phyloP scores from a whole-genome alignment of 2,113 vertebrate genomes.

The Hypanus sabinus region DNA sequence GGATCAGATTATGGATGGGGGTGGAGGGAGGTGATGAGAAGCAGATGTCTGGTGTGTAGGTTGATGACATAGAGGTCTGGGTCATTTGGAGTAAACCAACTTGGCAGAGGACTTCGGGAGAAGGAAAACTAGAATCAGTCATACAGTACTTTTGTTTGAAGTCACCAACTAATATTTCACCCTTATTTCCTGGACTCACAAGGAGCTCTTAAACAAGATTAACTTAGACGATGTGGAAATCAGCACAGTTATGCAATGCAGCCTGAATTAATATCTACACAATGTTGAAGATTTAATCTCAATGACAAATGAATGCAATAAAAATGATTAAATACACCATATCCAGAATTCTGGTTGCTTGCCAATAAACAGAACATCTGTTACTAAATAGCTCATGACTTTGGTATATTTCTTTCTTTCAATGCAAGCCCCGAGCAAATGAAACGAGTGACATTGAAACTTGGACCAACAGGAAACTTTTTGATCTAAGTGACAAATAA shows the following conservation, averaged over 20 bases:
- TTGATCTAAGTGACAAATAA: neutral
- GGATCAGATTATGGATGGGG: neutral
- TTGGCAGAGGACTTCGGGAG: neutral
- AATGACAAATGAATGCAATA: constrained; percentile 1
- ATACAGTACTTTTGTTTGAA: neutral
- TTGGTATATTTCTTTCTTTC: neutral
- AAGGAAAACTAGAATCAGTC: neutral
- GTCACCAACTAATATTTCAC: neutral
- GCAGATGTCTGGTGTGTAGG: neutral
- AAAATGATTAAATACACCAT: neutral
- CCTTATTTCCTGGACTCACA: neutral
- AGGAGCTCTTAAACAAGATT: neutral
- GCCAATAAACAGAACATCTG: constrained; percentile 1
- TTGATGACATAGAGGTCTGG: neutral
- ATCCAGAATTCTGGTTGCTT: neutral
- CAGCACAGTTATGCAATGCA: neutral
- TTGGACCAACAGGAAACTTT: neutral
- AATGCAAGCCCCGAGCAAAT: neutral
- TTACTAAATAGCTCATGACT: neutral
- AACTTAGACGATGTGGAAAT: neutral
- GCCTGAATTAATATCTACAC: neutral
- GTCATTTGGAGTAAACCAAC: neutral
- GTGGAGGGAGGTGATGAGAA: neutral
- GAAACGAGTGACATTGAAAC: neutral
- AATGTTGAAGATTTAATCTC: neutral